Evolutionary conservation across 2,113 vertebrate species (phyloP).

Genomic region (Myotis davidii): DNA sequence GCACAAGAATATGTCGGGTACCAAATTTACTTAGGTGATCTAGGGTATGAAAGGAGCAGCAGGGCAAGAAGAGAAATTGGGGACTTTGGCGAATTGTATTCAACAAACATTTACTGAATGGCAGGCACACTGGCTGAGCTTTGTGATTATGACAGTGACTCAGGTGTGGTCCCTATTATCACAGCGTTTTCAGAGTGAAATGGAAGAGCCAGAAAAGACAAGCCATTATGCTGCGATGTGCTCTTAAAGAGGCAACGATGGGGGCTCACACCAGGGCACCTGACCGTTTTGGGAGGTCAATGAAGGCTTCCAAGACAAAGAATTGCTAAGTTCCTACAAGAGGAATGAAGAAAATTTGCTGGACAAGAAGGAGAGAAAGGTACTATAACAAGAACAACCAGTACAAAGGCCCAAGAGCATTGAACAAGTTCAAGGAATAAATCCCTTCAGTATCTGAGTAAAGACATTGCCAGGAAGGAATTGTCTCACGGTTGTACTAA

Average conservation of each 20-base stretch:
- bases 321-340: not conserved
- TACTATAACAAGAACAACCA: not conserved
- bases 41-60: not conserved
- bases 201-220: not conserved
- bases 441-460: not conserved
- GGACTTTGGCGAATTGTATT: not conserved
- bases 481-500: not conserved
- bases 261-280: not conserved
- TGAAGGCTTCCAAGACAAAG: not conserved
- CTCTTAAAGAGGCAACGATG: not conserved
- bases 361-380: not conserved
- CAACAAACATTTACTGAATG: not conserved
- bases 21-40: not conserved
- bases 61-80: not conserved
- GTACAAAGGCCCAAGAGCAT: not conserved
- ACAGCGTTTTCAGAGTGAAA: not conserved
- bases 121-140: not conserved
- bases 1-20: not conserved
- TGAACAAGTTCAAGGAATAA: slow-evolving; percentile 25
- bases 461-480: not conserved
- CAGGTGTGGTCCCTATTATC: not conserved
- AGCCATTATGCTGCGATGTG: not conserved
- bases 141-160: not conserved
- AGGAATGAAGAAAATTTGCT: not conserved
- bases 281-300: not conserved